A percentile compares a stretch with the other conserved stretches of the same genome.
Evolutionary conservation across 2,888 invertebrate species (phyloP).

Genomic region (Camptogramma bilineatum): DNA sequence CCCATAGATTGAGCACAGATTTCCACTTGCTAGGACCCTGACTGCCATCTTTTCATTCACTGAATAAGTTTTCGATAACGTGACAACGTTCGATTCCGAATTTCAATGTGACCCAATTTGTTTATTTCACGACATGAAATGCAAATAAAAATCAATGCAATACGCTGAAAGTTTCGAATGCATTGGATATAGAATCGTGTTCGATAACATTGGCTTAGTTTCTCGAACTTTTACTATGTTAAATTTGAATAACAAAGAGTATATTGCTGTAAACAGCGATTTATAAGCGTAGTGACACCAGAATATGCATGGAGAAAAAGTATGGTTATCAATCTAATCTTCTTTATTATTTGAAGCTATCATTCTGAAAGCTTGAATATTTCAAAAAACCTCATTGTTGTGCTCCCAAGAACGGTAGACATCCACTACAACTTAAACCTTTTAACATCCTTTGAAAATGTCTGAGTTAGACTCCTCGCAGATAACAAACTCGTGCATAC

Average conservation of each 20-base stretch:
- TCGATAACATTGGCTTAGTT: background rate
- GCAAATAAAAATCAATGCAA: slow-evolving; percentile 1
- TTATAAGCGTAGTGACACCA: background rate
- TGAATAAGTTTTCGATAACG: background rate
- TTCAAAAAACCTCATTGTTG: no score
- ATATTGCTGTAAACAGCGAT: background rate
- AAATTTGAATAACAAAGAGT: background rate
- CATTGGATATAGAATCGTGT: background rate
- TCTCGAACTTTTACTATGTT: background rate
- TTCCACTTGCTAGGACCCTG: no score
- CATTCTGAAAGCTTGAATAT: no score
- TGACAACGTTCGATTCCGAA: background rate
- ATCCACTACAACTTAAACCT: no score
- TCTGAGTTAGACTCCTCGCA: no score
- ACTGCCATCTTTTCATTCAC: no score
- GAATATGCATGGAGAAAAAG: background rate
- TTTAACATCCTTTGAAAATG: no score
- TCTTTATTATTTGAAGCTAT: no score
- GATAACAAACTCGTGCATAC: no score
- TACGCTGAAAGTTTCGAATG: background rate
- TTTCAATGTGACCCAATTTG: slow-evolving; percentile 1
- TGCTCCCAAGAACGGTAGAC: no score
- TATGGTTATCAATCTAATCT: no score
- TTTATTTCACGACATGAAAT: background rate
- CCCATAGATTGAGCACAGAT: no score